Evolutionary conservation across 2,113 vertebrate species (phyloP).

Genomic region (Machaerirhynchus nigripectus): DNA sequence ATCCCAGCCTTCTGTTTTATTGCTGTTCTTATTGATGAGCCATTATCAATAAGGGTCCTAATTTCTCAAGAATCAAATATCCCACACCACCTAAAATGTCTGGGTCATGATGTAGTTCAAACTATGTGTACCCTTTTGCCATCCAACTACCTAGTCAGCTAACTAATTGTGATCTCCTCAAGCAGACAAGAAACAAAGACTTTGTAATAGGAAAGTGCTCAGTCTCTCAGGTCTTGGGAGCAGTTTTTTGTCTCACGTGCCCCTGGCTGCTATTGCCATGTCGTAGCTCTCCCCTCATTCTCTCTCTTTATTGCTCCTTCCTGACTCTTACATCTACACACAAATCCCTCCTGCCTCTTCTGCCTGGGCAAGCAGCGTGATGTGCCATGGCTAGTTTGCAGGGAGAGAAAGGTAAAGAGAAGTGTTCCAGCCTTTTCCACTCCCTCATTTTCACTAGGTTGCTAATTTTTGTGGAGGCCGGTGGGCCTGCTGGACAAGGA

Average conservation of each 20-base stretch:
- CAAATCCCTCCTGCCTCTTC: not conserved
- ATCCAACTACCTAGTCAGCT: not conserved
- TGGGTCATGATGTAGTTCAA: not conserved
- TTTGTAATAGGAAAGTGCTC: not conserved
- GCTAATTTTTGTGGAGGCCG: too few species aligned
- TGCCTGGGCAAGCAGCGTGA: not conserved
- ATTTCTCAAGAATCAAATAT: constrained; percentile 26
- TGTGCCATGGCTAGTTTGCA: not conserved
- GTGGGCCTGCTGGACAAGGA: too few species aligned
- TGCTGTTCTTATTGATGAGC: constrained; percentile 53
- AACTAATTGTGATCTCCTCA: not conserved
- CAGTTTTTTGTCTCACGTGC: accelerated
- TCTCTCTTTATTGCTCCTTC: not conserved
- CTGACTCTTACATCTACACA: accelerated
- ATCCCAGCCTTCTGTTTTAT: constrained; percentile 25
- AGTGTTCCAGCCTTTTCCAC: not conserved
- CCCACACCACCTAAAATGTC: not conserved
- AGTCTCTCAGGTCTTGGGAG: not conserved
- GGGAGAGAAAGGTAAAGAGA: not conserved
- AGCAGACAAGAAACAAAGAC: not conserved
- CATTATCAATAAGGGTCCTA: constrained; percentile 6
- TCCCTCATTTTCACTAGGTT: not conserved
- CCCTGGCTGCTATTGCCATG: not conserved
- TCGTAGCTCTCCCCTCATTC: not conserved
- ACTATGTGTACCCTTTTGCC: not conserved